Percentiles rank a stretch among this genome's conserved stretches.
Conservation (phyloP, 2,888 invertebrate species). For the Coronaproctus castanopsis region DNA sequence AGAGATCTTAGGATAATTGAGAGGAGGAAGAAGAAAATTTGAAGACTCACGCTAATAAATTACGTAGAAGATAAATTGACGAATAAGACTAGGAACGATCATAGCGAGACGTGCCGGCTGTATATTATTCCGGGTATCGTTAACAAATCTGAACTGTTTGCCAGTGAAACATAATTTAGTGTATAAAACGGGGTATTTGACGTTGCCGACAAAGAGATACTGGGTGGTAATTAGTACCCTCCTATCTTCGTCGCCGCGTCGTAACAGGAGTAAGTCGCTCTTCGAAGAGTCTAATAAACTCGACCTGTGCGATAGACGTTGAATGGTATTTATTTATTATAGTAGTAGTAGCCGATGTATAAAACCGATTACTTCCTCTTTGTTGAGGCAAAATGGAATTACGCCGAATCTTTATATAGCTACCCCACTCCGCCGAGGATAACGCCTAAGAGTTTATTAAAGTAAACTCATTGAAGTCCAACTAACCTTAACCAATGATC, state of each 20-base stretch:
- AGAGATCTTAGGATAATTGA: too few relatives aligned
- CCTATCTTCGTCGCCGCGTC: neutral
- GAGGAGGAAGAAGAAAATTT: slow-evolving; percentile 3
- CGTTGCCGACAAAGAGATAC: slow-evolving; percentile 8
- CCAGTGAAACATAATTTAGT: slow-evolving; percentile 16
- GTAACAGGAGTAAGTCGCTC: neutral
- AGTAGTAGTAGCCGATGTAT: too few relatives aligned
- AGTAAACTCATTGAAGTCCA: too few relatives aligned
- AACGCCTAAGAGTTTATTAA: too few relatives aligned
- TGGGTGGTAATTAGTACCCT: slow-evolving; percentile 1
- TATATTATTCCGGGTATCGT: slow-evolving; percentile 2
- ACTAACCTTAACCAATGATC: too few relatives aligned
- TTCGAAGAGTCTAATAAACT: too few relatives aligned
- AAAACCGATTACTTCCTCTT: too few relatives aligned
- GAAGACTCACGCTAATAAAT: slow-evolving; percentile 15
- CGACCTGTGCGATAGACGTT: too few relatives aligned
- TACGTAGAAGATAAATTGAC: slow-evolving; percentile 16
- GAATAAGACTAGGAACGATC: neutral
- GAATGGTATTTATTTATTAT: too few relatives aligned
- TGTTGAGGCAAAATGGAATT: too few relatives aligned
- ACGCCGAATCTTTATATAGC: too few relatives aligned
- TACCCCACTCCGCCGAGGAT: too few relatives aligned
- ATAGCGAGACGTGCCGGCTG: slow-evolving; percentile 3
- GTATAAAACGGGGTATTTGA: slow-evolving; percentile 10
- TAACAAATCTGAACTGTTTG: slow-evolving; percentile 12